phyloP scores from a whole-genome alignment of 2,888 invertebrate species.

The Drosophila subsilvestris region DNA sequence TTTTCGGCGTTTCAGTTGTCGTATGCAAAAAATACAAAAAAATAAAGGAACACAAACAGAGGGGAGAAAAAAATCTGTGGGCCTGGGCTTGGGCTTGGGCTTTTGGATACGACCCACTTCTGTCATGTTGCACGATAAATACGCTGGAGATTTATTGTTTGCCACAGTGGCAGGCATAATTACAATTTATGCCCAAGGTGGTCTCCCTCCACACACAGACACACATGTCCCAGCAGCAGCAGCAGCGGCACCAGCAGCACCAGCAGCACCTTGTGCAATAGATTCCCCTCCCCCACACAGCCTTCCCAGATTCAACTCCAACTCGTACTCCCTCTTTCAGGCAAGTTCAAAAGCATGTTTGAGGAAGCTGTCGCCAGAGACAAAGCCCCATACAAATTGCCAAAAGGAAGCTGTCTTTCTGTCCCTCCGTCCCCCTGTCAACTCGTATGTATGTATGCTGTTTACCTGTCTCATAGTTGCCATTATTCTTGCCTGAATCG shows the following conservation, averaged over 20 bases:
- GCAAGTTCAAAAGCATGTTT: conserved; percentile 74
- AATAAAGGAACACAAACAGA: conserved; percentile 9
- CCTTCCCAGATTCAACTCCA: conserved; percentile 2
- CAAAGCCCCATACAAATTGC: conserved; percentile 70
- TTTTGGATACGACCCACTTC: conserved; percentile 67
- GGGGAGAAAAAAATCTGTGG: conserved; percentile 14
- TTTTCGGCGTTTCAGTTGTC: conserved; percentile 35
- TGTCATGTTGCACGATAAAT: conserved; percentile 78
- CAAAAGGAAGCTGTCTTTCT: conserved; percentile 60
- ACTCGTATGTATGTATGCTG: conserved; percentile 26
- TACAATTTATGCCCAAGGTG: conserved; percentile 74
- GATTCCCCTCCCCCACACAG: conserved; percentile 7
- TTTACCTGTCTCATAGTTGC: conserved; percentile 67
- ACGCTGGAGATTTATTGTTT: conserved; percentile 74
- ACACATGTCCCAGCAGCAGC: conserved; percentile 24
- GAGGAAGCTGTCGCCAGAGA: conserved; percentile 76
- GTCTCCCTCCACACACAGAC: conserved; percentile 31
- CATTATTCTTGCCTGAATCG: conserved; percentile 70
- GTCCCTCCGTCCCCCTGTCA: conserved; percentile 39
- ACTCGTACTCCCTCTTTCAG: conserved; percentile 7
- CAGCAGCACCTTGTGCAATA: conserved; percentile 39
- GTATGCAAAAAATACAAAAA: conserved; percentile 23
- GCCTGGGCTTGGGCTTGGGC: neutral
- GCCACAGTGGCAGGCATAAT: conserved; percentile 75
- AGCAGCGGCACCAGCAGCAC: conserved; percentile 26